These are phyloP conservation scores for Psettodes erumei DNA, from an alignment of 2,113 vertebrate species.

Conservation along the genomic window DNA sequence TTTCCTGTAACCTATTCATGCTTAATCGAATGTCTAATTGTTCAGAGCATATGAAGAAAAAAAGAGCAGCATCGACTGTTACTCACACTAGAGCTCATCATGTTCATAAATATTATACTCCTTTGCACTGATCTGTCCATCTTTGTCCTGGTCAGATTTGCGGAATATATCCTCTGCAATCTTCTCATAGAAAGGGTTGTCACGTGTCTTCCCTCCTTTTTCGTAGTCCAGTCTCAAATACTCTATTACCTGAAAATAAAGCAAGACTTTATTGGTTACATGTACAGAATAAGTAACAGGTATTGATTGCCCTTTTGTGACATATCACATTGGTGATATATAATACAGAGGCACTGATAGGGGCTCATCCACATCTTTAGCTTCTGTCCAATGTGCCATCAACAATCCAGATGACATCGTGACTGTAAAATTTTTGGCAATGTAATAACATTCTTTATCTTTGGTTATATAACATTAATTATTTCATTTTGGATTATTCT, in stretches of 20 bases:
- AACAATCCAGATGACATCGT: not conserved
- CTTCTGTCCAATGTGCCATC: not conserved
- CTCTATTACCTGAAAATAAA: slow-evolving; percentile 84
- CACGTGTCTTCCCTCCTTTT: slow-evolving; percentile 84
- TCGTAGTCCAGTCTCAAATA: slow-evolving; percentile 90
- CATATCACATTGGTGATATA: not conserved
- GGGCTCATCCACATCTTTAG: not conserved
- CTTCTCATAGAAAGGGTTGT: slow-evolving; percentile 87
- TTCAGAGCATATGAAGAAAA: not conserved
- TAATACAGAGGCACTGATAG: not conserved
- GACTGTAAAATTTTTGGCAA: not conserved
- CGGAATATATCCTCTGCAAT: slow-evolving; percentile 91
- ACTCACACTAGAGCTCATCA: slow-evolving; percentile 89
- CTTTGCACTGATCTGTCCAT: slow-evolving; percentile 91
- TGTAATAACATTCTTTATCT: not conserved
- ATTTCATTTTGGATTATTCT: too few relatives aligned
- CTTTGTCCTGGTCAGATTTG: slow-evolving; percentile 88
- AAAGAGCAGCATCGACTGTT: accelerated
- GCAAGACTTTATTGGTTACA: not conserved
- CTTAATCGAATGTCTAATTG: not conserved
- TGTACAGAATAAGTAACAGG: not conserved
- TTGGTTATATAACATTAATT: not conserved
- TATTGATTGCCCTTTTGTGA: not conserved
- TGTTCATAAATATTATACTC: slow-evolving; percentile 95
- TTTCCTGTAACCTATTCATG: not conserved